Percentiles rank a stretch among this genome's conserved stretches.
These are phyloP conservation scores for Subacronicta megacephala DNA, from an alignment of 2,888 invertebrate genomes.

Conservation along the genomic window DNA sequence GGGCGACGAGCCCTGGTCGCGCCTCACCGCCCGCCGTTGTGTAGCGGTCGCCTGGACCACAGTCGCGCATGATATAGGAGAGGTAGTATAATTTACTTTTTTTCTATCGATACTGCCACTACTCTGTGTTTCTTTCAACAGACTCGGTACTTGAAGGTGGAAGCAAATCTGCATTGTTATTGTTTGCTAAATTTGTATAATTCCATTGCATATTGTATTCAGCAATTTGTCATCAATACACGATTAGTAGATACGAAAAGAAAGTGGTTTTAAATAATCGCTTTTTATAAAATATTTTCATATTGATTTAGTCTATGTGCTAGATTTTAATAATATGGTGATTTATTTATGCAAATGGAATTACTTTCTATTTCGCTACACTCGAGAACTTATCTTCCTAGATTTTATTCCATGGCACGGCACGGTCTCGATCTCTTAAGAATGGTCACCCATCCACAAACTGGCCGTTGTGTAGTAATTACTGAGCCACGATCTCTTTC, in stretches of 20 bases:
- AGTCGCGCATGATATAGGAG: slow-evolving; percentile 4
- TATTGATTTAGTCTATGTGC: slow-evolving; percentile 20
- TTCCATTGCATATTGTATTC: no score
- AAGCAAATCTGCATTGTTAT: no score
- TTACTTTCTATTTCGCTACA: slow-evolving; percentile 17
- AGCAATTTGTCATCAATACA: no score
- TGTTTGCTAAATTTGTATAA: no score
- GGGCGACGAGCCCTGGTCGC: slow-evolving; percentile 61
- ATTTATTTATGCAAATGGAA: slow-evolving; percentile 2
- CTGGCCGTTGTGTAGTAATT: no score
- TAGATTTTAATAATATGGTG: background rate
- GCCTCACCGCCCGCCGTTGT: slow-evolving; percentile 45
- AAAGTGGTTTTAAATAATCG: slow-evolving; percentile 22
- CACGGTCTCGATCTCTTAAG: no score
- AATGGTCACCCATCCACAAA: no score
- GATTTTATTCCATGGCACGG: no score
- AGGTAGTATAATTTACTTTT: slow-evolving; percentile 35
- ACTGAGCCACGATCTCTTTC: no score
- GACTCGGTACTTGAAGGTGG: no score
- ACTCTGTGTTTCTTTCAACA: background rate
- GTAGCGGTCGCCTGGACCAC: slow-evolving; percentile 12
- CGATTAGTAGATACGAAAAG: slow-evolving; percentile 10
- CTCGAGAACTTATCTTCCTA: no score
- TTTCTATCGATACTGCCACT: no score
- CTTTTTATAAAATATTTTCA: slow-evolving; percentile 9